phyloP scores from a whole-genome alignment of 1,140 invertebrate genomes.

The Melanaphis sacchari region DNA sequence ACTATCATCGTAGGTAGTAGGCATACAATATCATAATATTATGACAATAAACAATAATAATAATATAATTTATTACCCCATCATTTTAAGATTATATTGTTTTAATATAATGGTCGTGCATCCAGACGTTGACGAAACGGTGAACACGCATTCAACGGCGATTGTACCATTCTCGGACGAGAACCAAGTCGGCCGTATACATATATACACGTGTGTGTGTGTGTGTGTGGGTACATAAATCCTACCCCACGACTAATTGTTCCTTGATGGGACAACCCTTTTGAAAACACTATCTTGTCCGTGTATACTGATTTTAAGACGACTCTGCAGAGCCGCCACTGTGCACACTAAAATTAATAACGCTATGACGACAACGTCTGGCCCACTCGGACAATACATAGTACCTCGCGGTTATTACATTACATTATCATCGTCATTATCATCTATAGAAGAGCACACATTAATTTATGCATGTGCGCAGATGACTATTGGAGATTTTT shows the following conservation, averaged over 20 bases:
- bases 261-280: not conserved
- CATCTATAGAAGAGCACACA: not conserved
- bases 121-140: not conserved
- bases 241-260: not conserved
- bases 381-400: not conserved
- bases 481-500: not conserved
- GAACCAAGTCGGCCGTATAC: not conserved
- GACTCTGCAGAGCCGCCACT: not conserved
- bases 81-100: not conserved
- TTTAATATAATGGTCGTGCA: not conserved
- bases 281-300: not conserved
- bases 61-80: not conserved
- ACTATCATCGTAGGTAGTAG: not conserved
- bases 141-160: not conserved
- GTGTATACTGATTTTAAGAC: not conserved
- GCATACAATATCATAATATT: not conserved
- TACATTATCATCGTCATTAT: not conserved
- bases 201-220: not conserved
- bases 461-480: not conserved
- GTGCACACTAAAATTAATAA: not conserved
- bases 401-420: not conserved
- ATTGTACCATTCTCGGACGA: not conserved
- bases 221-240: no score
- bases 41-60: not conserved
- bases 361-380: not conserved